Conservation (phyloP, 2,888 invertebrate species). For the Trichopoda pennipes region DNA sequence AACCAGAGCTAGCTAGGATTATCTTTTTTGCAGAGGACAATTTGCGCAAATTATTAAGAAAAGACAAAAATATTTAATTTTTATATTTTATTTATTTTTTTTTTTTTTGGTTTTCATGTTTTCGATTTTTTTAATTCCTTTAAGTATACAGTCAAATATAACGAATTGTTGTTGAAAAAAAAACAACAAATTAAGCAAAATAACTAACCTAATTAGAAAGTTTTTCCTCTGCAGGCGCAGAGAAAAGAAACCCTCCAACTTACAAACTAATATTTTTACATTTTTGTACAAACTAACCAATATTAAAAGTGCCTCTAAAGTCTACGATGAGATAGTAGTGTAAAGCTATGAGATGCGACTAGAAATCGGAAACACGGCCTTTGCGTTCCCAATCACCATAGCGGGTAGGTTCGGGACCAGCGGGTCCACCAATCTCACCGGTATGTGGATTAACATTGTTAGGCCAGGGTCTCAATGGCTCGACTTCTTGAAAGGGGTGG, state of each 20-base stretch:
- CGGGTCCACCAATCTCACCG: constrained; percentile 96
- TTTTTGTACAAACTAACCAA: constrained; percentile 51
- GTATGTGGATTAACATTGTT: constrained; percentile 94
- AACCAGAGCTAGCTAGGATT: no score
- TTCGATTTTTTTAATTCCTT: not conserved
- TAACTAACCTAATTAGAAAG: constrained; percentile 52
- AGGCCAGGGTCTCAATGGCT: constrained; percentile 92
- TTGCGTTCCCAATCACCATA: constrained; percentile 99
- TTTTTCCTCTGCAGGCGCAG: not conserved
- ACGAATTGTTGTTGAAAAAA: constrained; percentile 34
- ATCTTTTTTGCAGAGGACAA: no score
- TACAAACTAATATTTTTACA: constrained; percentile 49
- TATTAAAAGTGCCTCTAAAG: constrained; percentile 59
- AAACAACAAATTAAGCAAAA: constrained; percentile 54
- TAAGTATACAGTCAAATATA: constrained; percentile 18
- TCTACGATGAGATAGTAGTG: constrained; percentile 35
- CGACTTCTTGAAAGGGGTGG: constrained; percentile 90
- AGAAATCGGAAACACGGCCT: constrained; percentile 97
- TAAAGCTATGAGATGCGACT: constrained; percentile 71
- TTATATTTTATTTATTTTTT: no score
- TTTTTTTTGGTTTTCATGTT: no score
- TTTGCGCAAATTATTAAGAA: no score
- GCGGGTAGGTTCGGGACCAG: constrained; percentile 98
- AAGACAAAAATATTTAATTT: no score
- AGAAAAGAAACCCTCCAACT: constrained; percentile 50